Percentiles rank a stretch among this genome's conserved stretches.
phyloP scores from a whole-genome alignment of 2,888 invertebrate species.

The Quadroppia sp. region DNA sequence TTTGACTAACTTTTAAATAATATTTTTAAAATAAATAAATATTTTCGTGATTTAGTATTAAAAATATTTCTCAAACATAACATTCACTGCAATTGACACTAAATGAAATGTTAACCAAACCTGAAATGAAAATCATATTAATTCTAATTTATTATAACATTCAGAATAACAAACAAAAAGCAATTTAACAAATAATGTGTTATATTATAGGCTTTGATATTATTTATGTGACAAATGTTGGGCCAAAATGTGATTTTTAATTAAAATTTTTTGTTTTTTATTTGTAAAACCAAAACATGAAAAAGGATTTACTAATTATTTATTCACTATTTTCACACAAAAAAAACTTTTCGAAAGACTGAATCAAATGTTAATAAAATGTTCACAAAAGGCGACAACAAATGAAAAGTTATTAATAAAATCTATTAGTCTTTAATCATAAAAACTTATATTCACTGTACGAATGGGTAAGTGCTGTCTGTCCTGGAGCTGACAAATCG shows the following conservation, averaged over 20 bases:
- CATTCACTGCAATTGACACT: neutral
- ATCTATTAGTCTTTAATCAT: too few species aligned
- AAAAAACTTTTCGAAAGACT: too few species aligned
- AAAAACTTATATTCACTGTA: neutral
- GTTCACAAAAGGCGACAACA: too few species aligned
- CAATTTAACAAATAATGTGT: neutral
- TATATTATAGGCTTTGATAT: too few species aligned
- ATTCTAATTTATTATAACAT: neutral
- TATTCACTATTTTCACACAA: too few species aligned
- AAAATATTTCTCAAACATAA: too few species aligned
- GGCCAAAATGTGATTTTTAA: neutral
- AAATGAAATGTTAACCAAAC: neutral
- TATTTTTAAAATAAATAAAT: too few species aligned
- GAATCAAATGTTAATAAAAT: too few species aligned
- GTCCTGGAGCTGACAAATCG: conserved; percentile 17
- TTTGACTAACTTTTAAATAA: too few species aligned
- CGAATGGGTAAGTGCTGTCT: neutral
- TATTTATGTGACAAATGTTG: neutral
- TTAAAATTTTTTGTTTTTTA: conserved; percentile 18
- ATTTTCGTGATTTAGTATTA: too few species aligned
- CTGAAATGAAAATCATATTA: neutral
- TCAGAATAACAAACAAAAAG: neutral
- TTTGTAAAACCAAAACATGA: neutral
- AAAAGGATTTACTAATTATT: conserved; percentile 2
- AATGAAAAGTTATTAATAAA: too few species aligned